A percentile compares a stretch with the other conserved stretches of the same genome.
phyloP scores from a whole-genome alignment of 30 jellyfish, hydroid and myxozoan species.

The Chironex yamaguchii region DNA sequence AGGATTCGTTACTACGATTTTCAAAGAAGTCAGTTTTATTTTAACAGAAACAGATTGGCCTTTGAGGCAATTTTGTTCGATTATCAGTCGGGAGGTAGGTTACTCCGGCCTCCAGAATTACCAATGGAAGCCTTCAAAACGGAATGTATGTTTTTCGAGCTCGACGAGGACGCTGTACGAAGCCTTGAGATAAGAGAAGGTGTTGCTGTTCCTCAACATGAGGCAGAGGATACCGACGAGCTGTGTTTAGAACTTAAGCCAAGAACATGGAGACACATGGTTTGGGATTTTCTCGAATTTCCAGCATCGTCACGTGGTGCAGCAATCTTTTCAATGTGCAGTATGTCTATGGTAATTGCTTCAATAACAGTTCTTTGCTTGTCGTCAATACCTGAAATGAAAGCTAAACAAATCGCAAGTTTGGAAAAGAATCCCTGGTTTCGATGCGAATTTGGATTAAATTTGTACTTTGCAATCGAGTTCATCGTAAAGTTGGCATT shows the following conservation, averaged over 20 bases:
- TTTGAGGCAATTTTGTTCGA: constrained; percentile 90
- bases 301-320: constrained; percentile 87
- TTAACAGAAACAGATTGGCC: constrained; percentile 77
- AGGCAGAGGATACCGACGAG: constrained; percentile 1
- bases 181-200: constrained; percentile 64
- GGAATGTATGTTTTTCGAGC: constrained; percentile 81
- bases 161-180: constrained; percentile 61
- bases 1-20: constrained; percentile 49
- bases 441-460: constrained; percentile 52
- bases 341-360: constrained; percentile 67
- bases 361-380: constrained; percentile 81
- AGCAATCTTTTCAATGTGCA: constrained; percentile 58
- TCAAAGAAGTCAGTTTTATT: constrained; percentile 11
- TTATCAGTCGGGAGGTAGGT: constrained; percentile 88
- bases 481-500: constrained; percentile 21
- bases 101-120: constrained; percentile 71
- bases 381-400: constrained; percentile 71
- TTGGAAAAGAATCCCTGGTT: not conserved
- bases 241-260: constrained; percentile 1
- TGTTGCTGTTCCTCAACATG: constrained; percentile 80
- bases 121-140: constrained; percentile 74
- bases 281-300: constrained; percentile 77
- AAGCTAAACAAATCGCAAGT: not conserved
- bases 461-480: constrained; percentile 60
- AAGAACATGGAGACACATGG: not conserved